These are phyloP conservation scores for Ispidina lecontei DNA, from an alignment of 2,797 vertebrate species.

Conservation along the genomic window DNA sequence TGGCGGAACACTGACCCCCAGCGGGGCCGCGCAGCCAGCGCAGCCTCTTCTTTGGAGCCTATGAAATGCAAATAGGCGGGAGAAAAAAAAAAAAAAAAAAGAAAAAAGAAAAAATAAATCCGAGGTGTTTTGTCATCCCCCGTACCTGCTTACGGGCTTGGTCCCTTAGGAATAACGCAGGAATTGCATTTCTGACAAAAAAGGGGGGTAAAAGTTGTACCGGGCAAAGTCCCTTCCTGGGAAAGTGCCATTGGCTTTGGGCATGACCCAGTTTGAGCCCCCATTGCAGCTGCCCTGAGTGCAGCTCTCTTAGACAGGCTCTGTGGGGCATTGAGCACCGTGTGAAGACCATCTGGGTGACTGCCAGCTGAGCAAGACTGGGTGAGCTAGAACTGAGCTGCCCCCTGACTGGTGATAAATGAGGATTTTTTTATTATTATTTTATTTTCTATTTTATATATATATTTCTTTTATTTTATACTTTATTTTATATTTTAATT, in stretches of 20 bases:
- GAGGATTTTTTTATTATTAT: background rate
- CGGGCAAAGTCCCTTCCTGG: background rate
- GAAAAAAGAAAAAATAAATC: background rate
- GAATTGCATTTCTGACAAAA: background rate
- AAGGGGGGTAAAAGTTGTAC: background rate
- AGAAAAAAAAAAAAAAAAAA: too few species aligned
- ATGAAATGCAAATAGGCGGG: rapidly evolving
- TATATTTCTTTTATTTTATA: background rate
- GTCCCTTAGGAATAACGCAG: rapidly evolving
- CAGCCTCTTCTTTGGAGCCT: background rate
- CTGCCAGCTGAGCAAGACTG: background rate
- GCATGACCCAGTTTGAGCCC: background rate
- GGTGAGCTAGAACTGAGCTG: background rate
- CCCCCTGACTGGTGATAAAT: background rate
- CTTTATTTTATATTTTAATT: too few species aligned
- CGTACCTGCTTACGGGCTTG: background rate
- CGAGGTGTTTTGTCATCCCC: rapidly evolving
- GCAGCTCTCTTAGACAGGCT: background rate
- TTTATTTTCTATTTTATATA: too few species aligned
- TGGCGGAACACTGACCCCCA: slow-evolving; percentile 59
- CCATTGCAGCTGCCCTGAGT: background rate
- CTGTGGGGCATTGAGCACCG: background rate
- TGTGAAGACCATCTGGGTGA: background rate
- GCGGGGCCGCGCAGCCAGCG: background rate
- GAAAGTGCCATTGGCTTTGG: rapidly evolving